These are phyloP conservation scores for Coendou prehensilis DNA, from an alignment of 2,797 vertebrate species.

Conservation along the genomic window DNA sequence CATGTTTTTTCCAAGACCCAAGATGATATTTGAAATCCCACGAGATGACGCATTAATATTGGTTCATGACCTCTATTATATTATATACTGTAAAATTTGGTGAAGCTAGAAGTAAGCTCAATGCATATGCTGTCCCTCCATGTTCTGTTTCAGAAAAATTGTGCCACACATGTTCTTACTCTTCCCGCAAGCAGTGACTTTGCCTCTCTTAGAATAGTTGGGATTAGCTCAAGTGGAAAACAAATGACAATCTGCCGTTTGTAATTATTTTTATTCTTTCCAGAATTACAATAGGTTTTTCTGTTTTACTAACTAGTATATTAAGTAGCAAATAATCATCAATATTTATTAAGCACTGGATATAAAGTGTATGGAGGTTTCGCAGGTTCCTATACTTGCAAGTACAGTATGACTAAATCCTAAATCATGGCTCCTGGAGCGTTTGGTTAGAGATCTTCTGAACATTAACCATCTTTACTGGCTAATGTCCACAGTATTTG, in stretches of 20 bases:
- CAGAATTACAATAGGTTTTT: constrained; percentile 61
- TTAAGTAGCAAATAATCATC: constrained; percentile 46
- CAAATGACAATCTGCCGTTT: constrained; percentile 38
- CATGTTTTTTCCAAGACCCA: constrained; percentile 18
- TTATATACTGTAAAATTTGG: constrained; percentile 48
- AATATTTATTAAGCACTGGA: constrained; percentile 26
- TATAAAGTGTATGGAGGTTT: constrained; percentile 23
- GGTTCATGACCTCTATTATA: not conserved
- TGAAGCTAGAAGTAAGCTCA: constrained; percentile 60
- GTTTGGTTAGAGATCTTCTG: constrained; percentile 58
- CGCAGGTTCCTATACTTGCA: constrained; percentile 28
- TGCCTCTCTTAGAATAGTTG: constrained; percentile 26
- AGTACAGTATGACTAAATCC: constrained; percentile 56
- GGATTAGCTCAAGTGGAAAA: constrained; percentile 49
- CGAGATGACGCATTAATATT: constrained; percentile 22
- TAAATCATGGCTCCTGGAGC: constrained; percentile 11
- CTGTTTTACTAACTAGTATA: constrained; percentile 49
- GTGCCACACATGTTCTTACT: not conserved
- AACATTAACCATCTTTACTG: constrained; percentile 64
- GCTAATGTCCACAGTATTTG: constrained; percentile 55
- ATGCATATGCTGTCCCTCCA: not conserved
- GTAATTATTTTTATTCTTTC: constrained; percentile 59
- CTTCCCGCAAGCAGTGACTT: constrained; percentile 44
- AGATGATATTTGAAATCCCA: constrained; percentile 36
- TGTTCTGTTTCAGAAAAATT: not conserved